Base-by-base conservation (phyloP, 2,888 invertebrate genomes). In the Tinea semifulvella region DNA sequence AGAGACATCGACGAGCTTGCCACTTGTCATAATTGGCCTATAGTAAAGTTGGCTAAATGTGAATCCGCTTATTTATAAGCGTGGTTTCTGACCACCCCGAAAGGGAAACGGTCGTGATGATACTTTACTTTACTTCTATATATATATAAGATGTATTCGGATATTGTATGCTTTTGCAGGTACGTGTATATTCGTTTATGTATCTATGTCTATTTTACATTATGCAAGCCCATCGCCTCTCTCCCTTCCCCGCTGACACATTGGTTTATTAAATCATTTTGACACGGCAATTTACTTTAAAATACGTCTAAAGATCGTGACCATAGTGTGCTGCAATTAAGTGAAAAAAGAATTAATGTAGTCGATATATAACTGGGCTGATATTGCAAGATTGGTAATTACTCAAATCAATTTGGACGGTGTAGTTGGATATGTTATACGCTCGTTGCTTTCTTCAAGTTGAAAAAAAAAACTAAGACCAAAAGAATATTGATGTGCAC, bases 321-420 rank as follows among this genome's bases (percentile, higher is more conserved):
- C 57, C 57, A 57, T 60, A 53, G 50, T 46, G 56, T 55, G 55
- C 60, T 60, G 58, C 55, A 60, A 64, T 67, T 65, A 68, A 69
- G 64, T 45, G 28, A 63, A 68, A 63, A 62, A 57, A 52, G 48
- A 61, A 60, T 60, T 58, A 61, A 68, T 68, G 64, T 65, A 65
- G 60, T 58, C 65, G 56, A 68, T 71, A 63, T 65, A 61, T 65
- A 62, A 57, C 57, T 58, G 61, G 61, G 64, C 65, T 63, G 54
- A 58, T 62, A 60, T 68, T 68, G 65, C 65, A 58, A 61, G 64
- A 68, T 63, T 54, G 55, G 55, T 62, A 61, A 67, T 69, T 69
- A 64, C 66, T 70, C 58, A 65, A 72, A 73, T 74, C 70, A 71
- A 72, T 75, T 74, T 74, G 55, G 63, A 65, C 54, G 61, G 60